Percentiles rank a stretch among this genome's conserved stretches.
Evolutionary conservation across 2,797 vertebrate species (phyloP).

Genomic region (Enteromius argenteus): DNA sequence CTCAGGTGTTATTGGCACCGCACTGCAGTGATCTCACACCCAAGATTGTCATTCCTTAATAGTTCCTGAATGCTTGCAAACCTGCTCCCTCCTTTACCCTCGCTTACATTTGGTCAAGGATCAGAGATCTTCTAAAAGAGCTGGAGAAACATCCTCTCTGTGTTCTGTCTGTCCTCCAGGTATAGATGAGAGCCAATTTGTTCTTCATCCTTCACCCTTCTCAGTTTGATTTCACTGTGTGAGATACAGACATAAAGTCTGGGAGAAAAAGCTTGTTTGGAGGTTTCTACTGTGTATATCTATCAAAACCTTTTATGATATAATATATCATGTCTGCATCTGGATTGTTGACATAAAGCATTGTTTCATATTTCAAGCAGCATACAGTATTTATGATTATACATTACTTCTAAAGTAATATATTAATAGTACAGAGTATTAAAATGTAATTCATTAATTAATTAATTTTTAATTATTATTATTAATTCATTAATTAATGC

Average conservation of each 20-base stretch:
- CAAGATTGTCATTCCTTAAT: constrained; percentile 66
- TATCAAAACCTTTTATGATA: not conserved
- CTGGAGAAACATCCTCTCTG: constrained; percentile 20
- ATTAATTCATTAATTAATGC: no score
- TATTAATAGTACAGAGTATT: not conserved
- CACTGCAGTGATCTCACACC: constrained; percentile 60
- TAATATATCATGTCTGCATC: not conserved
- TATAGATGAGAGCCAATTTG: constrained; percentile 28
- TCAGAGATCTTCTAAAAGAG: constrained; percentile 53
- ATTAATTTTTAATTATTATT: no score
- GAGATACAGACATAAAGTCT: not conserved
- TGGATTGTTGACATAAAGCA: not conserved
- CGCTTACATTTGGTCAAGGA: constrained; percentile 44
- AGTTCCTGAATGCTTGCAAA: constrained; percentile 72
- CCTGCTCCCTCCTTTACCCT: constrained; percentile 63
- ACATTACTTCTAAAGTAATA: not conserved
- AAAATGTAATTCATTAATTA: not conserved
- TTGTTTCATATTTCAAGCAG: not conserved
- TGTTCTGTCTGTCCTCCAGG: constrained; percentile 39
- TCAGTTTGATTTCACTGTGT: not conserved
- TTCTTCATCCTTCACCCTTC: not conserved
- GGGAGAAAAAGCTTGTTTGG: not conserved
- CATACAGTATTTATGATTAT: not conserved
- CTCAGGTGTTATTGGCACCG: constrained; percentile 72
- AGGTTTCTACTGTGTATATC: not conserved